A percentile compares a stretch with the other conserved stretches of the same genome.
Conservation (phyloP, 2,888 invertebrate genomes). For the Aricia artaxerxes region DNA sequence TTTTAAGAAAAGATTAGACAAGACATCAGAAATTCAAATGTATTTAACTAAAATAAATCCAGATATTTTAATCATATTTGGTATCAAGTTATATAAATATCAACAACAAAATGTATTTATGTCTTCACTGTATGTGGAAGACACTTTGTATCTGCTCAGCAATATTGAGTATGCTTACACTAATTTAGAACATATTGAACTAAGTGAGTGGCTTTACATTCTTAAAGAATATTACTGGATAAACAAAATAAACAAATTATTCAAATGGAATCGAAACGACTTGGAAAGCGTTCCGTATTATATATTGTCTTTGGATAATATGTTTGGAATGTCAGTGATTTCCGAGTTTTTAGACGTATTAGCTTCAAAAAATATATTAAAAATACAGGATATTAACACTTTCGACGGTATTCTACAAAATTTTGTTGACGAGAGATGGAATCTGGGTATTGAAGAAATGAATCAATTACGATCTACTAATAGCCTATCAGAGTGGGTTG, state of each 20-base stretch:
- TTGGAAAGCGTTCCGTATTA: constrained; percentile 22
- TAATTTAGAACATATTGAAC: constrained; percentile 26
- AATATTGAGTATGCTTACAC: neutral
- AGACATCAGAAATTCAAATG: neutral
- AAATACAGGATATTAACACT: neutral
- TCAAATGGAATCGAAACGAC: constrained; percentile 12
- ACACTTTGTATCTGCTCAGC: constrained; percentile 27
- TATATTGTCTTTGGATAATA: constrained; percentile 30
- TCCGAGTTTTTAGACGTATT: constrained; percentile 28
- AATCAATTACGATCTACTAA: constrained; percentile 7
- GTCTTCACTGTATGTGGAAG: constrained; percentile 13
- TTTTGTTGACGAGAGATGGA: constrained; percentile 31
- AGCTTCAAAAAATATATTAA: neutral
- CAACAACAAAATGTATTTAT: neutral
- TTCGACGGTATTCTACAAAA: constrained; percentile 25
- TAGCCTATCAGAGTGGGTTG: constrained; percentile 26
- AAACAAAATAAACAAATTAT: constrained; percentile 13
- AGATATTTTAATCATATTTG: constrained; percentile 27
- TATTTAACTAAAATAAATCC: constrained; percentile 25
- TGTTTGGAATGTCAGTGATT: constrained; percentile 29
- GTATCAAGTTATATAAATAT: constrained; percentile 22
- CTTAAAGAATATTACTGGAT: constrained; percentile 32
- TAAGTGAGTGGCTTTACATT: constrained; percentile 31
- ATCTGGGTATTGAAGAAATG: constrained; percentile 24
- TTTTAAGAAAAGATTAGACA: constrained; percentile 25